Evolutionary conservation across 2,888 invertebrate species (phyloP).

Genomic region (Cactoblastis cactorum): DNA sequence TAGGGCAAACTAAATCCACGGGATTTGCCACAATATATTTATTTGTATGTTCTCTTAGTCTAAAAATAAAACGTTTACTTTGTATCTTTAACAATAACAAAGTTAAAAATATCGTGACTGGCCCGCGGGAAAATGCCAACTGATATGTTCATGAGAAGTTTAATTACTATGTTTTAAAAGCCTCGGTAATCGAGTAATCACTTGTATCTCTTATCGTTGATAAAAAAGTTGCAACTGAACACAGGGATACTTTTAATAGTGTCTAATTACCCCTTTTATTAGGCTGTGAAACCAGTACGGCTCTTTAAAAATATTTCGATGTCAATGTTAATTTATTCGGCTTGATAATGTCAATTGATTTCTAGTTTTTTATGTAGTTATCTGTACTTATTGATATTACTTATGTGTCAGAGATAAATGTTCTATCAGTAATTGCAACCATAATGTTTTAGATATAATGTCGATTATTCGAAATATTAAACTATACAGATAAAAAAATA

Average conservation of each 20-base stretch:
- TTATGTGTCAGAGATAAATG: no score
- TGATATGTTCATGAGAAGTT: conserved; percentile 9
- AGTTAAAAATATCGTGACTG: conserved; percentile 4
- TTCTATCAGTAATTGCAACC: no score
- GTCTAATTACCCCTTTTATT: conserved; percentile 3
- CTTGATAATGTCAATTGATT: neutral
- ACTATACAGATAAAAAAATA: no score
- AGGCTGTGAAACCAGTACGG: neutral
- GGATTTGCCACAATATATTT: no score
- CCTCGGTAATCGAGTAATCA: neutral
- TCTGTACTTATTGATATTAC: no score
- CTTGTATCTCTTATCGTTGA: conserved; percentile 2
- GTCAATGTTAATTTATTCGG: neutral
- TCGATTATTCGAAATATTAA: no score
- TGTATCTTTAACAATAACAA: neutral
- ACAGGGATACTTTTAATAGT: conserved; percentile 5
- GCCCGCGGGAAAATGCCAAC: neutral
- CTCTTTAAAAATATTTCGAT: neutral
- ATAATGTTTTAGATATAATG: no score
- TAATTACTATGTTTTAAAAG: conserved; percentile 8
- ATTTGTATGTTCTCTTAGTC: no score
- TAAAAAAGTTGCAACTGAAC: conserved; percentile 5
- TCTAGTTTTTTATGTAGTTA: no score
- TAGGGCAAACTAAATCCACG: no score
- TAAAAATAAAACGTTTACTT: neutral